These are phyloP conservation scores for Mythimna pallens DNA, from an alignment of 2,888 invertebrate genomes.

Conservation along the genomic window DNA sequence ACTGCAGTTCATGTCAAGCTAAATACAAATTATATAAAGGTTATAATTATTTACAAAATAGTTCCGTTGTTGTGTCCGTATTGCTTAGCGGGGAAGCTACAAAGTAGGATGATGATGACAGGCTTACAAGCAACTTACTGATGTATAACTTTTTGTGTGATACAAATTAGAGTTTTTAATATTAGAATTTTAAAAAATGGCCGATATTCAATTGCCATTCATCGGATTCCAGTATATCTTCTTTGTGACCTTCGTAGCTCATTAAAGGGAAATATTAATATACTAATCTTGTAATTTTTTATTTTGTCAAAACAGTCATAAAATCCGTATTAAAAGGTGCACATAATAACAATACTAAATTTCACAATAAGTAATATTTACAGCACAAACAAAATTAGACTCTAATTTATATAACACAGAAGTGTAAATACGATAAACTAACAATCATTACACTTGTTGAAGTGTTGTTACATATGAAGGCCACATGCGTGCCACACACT, in stretches of 20 bases:
- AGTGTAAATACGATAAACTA: conserved; percentile 40
- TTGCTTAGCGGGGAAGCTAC: conserved; percentile 27
- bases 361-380: conserved; percentile 12
- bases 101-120: conserved; percentile 32
- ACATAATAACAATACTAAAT: conserved; percentile 17
- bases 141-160: conserved; percentile 29
- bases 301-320: background rate
- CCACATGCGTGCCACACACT: conserved; percentile 58
- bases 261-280: background rate
- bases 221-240: background rate
- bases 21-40: background rate
- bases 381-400: conserved; percentile 15
- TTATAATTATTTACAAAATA: conserved; percentile 54
- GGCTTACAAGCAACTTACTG: conserved; percentile 35
- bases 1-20: background rate
- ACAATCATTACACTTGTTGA: conserved; percentile 42
- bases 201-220: background rate
- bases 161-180: conserved; percentile 44
- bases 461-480: conserved; percentile 65
- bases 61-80: conserved; percentile 35
- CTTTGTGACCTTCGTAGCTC: background rate
- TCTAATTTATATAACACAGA: conserved; percentile 50
- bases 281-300: background rate
- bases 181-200: background rate
- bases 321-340: background rate